Conservation (phyloP, 2,888 invertebrate species). For the Lissonota sp. region DNA sequence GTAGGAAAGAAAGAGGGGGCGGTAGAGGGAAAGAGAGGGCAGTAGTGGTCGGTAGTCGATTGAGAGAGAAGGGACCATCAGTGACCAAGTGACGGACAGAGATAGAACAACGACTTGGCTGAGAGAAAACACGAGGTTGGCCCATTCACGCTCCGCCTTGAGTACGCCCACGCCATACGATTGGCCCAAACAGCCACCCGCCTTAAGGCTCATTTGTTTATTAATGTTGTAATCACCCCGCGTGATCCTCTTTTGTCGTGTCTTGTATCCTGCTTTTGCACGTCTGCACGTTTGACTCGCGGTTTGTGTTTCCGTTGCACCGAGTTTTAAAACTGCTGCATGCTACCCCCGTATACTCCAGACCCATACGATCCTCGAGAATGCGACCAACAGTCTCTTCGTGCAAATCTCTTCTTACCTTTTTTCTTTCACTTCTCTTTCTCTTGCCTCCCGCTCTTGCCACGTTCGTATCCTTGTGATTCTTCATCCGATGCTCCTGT, state of each 20-base stretch:
- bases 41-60: slow-evolving; percentile 21
- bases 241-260: slow-evolving; percentile 82
- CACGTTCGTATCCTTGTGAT: slow-evolving; percentile 69
- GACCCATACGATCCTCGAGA: slow-evolving; percentile 67
- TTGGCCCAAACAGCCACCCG: slow-evolving; percentile 80
- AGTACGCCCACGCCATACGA: slow-evolving; percentile 79
- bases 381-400: slow-evolving; percentile 79
- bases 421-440: slow-evolving; percentile 16
- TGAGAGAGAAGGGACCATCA: slow-evolving; percentile 18
- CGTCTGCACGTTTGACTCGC: slow-evolving; percentile 26
- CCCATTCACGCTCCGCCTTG: slow-evolving; percentile 78
- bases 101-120: slow-evolving; percentile 33
- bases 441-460: slow-evolving; percentile 49
- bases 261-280: slow-evolving; percentile 65
- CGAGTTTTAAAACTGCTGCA: slow-evolving; percentile 42
- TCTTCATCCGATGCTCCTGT: slow-evolving; percentile 34
- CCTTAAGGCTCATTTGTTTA: slow-evolving; percentile 83
- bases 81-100: slow-evolving; percentile 39
- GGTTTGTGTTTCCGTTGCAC: slow-evolving; percentile 32
- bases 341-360: slow-evolving; percentile 29
- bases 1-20: neutral
- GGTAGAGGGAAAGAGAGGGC: slow-evolving; percentile 25
- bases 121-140: slow-evolving; percentile 63
- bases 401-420: slow-evolving; percentile 56
- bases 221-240: slow-evolving; percentile 83